phyloP scores from a whole-genome alignment of 2,797 vertebrate genomes.

The Melanotaenia nigrans region DNA sequence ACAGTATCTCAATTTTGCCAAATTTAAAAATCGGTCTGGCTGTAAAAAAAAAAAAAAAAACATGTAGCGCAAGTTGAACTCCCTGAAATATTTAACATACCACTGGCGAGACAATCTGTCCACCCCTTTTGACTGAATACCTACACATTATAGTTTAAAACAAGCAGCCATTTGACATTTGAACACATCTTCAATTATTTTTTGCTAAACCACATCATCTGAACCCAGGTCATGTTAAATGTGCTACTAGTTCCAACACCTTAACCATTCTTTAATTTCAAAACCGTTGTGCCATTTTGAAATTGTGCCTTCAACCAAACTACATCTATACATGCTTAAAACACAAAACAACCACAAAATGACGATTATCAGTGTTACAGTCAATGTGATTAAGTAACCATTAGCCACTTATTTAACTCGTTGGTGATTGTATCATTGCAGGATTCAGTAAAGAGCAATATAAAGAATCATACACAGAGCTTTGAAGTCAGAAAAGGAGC shows the following conservation, averaged over 20 bases:
- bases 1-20: conserved; percentile 10
- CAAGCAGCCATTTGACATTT: conserved; percentile 1
- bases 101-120: conserved; percentile 4
- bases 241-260: neutral
- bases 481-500: conserved; percentile 37
- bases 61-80: conserved; percentile 24
- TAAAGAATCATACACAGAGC: conserved; percentile 32
- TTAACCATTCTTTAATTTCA: conserved; percentile 18
- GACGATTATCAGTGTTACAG: conserved; percentile 38
- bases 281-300: conserved; percentile 17
- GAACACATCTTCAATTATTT: neutral
- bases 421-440: conserved; percentile 57
- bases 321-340: conserved; percentile 29
- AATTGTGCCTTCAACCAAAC: conserved; percentile 9
- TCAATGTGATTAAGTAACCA: conserved; percentile 29
- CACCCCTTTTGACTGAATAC: conserved; percentile 25
- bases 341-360: conserved; percentile 16
- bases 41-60: conserved; percentile 10
- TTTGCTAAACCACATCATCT: neutral
- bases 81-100: conserved; percentile 36
- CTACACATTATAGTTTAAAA: conserved; percentile 20
- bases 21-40: conserved; percentile 23
- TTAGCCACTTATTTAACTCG: conserved; percentile 45
- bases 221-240: conserved; percentile 25
- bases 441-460: conserved; percentile 24